Evolutionary conservation across 2,888 invertebrate species (phyloP).

Genomic region (Lottia scabra): DNA sequence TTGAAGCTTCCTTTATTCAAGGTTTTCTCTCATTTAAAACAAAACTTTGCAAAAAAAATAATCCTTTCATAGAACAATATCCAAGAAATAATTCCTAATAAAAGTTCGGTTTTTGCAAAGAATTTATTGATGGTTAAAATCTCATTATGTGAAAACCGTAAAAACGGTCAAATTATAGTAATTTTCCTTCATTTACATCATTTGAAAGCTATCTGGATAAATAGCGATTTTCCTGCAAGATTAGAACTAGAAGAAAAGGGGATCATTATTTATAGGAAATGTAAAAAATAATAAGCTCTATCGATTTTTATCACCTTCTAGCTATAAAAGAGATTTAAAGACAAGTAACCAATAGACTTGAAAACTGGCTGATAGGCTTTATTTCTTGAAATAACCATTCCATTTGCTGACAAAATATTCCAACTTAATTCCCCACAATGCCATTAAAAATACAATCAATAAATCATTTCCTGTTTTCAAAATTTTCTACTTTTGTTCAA

Average conservation of each 20-base stretch:
- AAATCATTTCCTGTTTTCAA: no score
- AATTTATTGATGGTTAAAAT: no score
- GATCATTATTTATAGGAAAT: neutral
- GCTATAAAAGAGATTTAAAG: neutral
- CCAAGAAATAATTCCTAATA: neutral
- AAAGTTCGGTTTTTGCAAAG: neutral
- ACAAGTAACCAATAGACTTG: neutral
- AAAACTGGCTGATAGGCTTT: neutral
- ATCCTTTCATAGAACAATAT: neutral
- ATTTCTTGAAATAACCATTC: neutral
- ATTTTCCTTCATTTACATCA: neutral
- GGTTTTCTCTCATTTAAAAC: no score
- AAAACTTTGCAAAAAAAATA: no score
- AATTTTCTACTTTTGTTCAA: no score
- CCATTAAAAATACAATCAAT: no score
- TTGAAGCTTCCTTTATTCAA: no score
- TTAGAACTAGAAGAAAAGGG: no score
- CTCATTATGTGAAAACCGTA: no score
- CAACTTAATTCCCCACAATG: conserved; percentile 2
- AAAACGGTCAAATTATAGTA: no score
- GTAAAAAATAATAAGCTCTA: neutral
- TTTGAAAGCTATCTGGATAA: neutral
- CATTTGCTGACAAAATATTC: neutral
- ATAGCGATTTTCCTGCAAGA: no score
- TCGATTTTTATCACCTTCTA: neutral